Evolutionary conservation across 2,797 vertebrate genomes (phyloP).

Genomic region (Urosaurus nigricauda): DNA sequence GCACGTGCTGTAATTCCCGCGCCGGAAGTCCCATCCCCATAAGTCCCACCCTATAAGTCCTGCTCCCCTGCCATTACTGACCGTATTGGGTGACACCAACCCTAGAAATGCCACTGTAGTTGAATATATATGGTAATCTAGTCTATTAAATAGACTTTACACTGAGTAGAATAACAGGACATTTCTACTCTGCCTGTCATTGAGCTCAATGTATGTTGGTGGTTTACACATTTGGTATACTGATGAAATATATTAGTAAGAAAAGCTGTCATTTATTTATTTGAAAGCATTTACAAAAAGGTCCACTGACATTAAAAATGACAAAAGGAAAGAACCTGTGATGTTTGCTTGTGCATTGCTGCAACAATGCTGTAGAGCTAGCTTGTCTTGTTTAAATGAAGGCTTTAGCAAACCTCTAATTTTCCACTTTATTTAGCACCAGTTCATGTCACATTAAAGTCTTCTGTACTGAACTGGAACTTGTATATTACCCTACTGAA

Average conservation of each 20-base stretch:
- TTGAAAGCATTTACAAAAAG: background rate
- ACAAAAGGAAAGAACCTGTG: conserved; percentile 16
- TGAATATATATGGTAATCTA: background rate
- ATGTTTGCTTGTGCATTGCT: conserved; percentile 39
- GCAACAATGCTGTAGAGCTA: conserved; percentile 24
- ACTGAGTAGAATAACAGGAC: conserved; percentile 1
- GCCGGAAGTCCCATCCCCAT: no score
- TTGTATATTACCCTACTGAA: background rate
- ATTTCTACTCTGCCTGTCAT: background rate
- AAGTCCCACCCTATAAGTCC: no score
- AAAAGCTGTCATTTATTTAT: conserved; percentile 18
- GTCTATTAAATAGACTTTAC: background rate
- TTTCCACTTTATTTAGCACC: conserved; percentile 53
- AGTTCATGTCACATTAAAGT: conserved; percentile 14
- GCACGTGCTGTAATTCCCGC: no score
- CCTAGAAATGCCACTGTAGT: no score
- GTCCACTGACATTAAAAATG: conserved; percentile 28
- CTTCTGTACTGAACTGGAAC: conserved; percentile 17
- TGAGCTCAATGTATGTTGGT: background rate
- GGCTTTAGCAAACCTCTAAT: conserved; percentile 35
- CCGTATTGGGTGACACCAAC: no score
- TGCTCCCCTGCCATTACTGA: no score
- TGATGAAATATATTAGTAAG: background rate
- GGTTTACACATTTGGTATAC: background rate
- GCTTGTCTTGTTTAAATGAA: conserved; percentile 39